Evolutionary conservation across 1,140 invertebrate genomes (phyloP), one percentile per base, ranked within the genome.

Genomic region (Eciton burchellii): DNA sequence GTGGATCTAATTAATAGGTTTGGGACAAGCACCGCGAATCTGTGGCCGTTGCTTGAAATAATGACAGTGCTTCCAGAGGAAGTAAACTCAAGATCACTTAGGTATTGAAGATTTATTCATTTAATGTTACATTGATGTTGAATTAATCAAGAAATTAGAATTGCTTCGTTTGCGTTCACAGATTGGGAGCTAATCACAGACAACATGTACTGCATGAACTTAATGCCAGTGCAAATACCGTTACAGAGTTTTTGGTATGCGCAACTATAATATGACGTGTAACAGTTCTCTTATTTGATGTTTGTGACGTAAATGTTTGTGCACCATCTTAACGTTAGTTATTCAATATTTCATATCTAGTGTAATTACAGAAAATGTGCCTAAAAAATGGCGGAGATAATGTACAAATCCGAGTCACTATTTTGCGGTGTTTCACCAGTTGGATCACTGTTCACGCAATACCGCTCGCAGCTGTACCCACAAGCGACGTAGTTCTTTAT

Each of bases 1-100:
- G 95, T 96, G 87, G 97, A 99, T 93, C 93, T 99, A 70, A 95
- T 99, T 62, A 96, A 96, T 88, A 94, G 94, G 86, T 96, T 97
- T 89, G 95, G 96, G 26, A 94, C 95, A 83, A 95, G 95, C 54
- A 92, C 94, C 19, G 94, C 92, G 81, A 96, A 95, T 92, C 92
- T 96, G 72, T 97, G 96, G 95, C 97, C 98, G 41, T 93, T 99
- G 35, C 92, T 99, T 87, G 98, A 99, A 95, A 96, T 99, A 81
- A 95, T 99, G 54, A 99, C 97, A 54, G 97, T 99, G 9, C 94
- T 99, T 88, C 98, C 99, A n/a, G 99, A 99, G 95, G 99, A 99
- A 96, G 96, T 99, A 47, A 96, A 97, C 90, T 97, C 96, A 12
- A 94, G 97, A 89, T 96, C 96, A 85, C 93, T 99, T 35, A 94